Base-by-base conservation (phyloP, 2,113 vertebrate genomes). In the Dinomys branickii region DNA sequence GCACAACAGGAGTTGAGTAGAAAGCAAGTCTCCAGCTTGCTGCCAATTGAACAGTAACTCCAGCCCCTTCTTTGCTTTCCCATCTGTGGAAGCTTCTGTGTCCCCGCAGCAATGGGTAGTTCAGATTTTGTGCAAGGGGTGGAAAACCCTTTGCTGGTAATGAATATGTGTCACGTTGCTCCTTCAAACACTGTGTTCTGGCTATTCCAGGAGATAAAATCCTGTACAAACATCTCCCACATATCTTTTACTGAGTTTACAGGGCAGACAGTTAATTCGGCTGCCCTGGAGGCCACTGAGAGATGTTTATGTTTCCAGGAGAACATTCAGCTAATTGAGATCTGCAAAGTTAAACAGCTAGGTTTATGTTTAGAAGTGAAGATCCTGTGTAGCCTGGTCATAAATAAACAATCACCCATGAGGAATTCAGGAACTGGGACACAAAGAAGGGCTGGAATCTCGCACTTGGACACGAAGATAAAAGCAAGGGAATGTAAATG, bases 171-270 rank as follows among this genome's bases (percentile, higher is more conserved):
- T 83, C 38, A 11, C 88, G 94, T 95, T 82, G 44, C 56, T 52
- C 20, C 33, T 54, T 86, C 77, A 61, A 67, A 67, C 12, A 8
- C 61, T 56, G 77, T 88, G 88, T 78, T 35, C 89, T 85, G 63
- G 65, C 89, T 97, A 94, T 95, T 85, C 14, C 67, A 58, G 73
- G 94, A 97, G 54, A 83, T 90, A 85, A 95, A 96, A 81, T 73
- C 85, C 59, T 67, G 95, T 94, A 52, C 13, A 50, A 89, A 77
- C 63, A 95, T 73, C 58, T 73, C 56, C 94, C 8, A 22, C 96
- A 86, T 84, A 93, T 97, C 94, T 95, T 97, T 96, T 96, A 67
- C 87, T 95, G 94, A 97, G 96, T 95, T 96, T 61, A 75, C 65
- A 80, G 95, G 82, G 67, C 90, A 86, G 41, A 90, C 73, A 67